Base-by-base conservation (phyloP, 2,113 vertebrate species). In the Ammodramus savannarum region DNA sequence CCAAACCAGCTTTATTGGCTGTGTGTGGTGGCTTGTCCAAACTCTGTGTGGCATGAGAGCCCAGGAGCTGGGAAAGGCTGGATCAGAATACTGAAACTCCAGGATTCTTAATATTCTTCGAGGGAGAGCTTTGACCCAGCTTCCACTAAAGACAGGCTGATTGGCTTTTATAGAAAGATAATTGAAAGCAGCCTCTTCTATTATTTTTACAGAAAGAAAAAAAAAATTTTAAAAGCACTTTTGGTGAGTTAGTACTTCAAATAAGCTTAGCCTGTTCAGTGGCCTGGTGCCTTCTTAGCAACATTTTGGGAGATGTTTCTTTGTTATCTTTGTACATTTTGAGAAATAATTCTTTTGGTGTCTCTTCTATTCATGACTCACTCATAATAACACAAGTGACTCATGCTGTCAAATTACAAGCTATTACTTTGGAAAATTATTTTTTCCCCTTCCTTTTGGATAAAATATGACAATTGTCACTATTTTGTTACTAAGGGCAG, bases 331-430 rank as follows among this genome's bases (percentile, higher is more conserved):
- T 62, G 62, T 25, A 71, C 17, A 55, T 63, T 85, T 58, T 80
- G 82, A 90, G 93, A 96, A 94, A 83, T 34, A 71, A 79, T 87
- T 87, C 62, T 75, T 66, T 74, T 73, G 87, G 67, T 88, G 85
- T 48, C 72, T 96, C 67, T 81, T 89, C 72, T 91, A 52, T 80
- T 91, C 95, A 29, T 96, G 96, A 97, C 68, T 96, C 90, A 96
- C 32, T 95, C 57, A 13, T 55, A 90, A 90, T 23, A 87, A 91
- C 72, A 80, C 43, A 67, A 96, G 73, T 97, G 96, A 97, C 72
- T 96, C 96, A 96, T 44, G 43, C 91, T 94, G 88, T 78, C 91
- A 94, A 94, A 95, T 91, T 86, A 90, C 79, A 91, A 86, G 63
- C 76, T 36, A 95, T 66, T 94, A 48, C 78, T 88, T 83, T 39